phyloP scores from a whole-genome alignment of 1,140 invertebrate genomes.

The Diplogasteroides magnus region DNA sequence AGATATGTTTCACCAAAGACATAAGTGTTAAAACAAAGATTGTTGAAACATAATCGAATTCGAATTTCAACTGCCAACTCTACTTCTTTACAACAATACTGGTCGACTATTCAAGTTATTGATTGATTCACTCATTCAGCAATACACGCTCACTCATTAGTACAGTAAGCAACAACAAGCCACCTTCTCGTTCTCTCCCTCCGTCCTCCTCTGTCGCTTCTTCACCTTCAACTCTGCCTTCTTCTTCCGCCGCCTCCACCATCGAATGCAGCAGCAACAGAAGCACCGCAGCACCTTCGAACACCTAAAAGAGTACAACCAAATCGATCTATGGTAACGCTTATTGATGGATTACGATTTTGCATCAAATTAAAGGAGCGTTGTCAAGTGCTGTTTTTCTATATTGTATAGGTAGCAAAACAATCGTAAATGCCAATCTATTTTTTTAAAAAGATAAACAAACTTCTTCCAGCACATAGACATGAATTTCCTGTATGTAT shows the following conservation, averaged over 20 bases:
- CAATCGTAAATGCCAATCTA: constrained; percentile 20
- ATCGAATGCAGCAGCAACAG: constrained; percentile 3
- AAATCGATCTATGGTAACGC: no score
- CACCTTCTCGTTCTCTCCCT: background rate
- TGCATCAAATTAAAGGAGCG: no score
- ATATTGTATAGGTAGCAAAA: no score
- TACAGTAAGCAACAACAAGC: background rate
- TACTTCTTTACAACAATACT: no score
- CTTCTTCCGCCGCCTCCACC: constrained; percentile 7
- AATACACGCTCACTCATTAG: background rate
- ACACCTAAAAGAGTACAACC: no score
- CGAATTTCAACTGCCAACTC: no score
- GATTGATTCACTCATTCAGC: background rate
- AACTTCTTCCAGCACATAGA: constrained; percentile 31
- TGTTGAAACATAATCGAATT: no score
- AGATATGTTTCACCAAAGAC: no score
- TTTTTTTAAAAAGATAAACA: constrained; percentile 21
- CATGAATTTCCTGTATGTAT: constrained; percentile 41
- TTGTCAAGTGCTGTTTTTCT: no score
- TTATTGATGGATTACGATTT: constrained; percentile 3
- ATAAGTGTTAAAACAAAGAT: no score
- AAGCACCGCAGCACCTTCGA: background rate
- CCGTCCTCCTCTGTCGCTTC: no score
- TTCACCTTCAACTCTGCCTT: constrained; percentile 8
- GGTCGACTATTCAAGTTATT: background rate